Conservation (phyloP, 1,140 invertebrate species). For the Drosophila pseudoobscura region DNA sequence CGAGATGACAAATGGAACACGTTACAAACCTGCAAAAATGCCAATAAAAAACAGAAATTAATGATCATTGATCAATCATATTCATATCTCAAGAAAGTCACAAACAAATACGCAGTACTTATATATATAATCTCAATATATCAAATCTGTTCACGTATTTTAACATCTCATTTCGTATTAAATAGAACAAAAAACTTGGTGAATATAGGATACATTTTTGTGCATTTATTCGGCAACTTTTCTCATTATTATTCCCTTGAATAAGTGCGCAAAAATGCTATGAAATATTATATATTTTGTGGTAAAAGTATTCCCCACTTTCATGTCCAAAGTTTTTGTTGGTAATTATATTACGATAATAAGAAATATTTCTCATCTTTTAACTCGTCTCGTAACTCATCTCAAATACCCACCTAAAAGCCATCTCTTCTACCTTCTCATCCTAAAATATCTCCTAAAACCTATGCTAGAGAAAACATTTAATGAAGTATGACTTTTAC, state of each 20-base stretch:
- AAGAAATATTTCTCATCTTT: conserved; percentile 8
- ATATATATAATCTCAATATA: no score
- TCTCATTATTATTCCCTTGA: no score
- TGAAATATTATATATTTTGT: no score
- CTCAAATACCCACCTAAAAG: neutral
- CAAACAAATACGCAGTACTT: neutral
- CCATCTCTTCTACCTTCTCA: neutral
- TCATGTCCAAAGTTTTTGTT: neutral
- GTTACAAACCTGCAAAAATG: conserved; percentile 19
- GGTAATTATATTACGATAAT: conserved; percentile 6
- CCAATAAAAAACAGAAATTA: conserved; percentile 7
- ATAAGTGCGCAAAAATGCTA: no score
- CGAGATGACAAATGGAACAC: neutral
- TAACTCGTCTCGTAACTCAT: no score
- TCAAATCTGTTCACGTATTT: no score
- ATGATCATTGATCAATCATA: conserved; percentile 4
- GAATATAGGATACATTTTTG: no score
- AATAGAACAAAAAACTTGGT: no score
- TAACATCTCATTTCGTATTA: neutral
- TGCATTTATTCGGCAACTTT: no score
- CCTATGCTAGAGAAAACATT: conserved; percentile 12
- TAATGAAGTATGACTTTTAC: conserved; percentile 47
- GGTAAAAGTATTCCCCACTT: neutral
- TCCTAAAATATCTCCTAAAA: conserved; percentile 3
- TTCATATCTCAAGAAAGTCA: neutral